These are phyloP conservation scores for Psilanteris sp. DNA, from an alignment of 1,140 invertebrate genomes.

Conservation along the genomic window DNA sequence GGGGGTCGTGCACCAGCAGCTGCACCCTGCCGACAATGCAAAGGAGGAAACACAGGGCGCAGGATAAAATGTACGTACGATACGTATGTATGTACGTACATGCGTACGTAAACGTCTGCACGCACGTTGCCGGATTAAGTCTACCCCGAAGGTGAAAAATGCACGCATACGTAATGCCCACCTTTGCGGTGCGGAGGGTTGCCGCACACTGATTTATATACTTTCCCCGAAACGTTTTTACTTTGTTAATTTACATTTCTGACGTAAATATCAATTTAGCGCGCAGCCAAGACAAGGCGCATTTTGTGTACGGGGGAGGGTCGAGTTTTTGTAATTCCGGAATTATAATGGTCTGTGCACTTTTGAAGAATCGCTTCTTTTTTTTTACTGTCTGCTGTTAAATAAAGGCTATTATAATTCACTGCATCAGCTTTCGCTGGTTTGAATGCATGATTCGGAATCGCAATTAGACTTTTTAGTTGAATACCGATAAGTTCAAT, in stretches of 20 bases:
- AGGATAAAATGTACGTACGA: constrained; percentile 31
- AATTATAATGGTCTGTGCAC: neutral
- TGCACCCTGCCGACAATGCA: constrained; percentile 76
- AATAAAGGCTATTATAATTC: too few species aligned
- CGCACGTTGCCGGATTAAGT: constrained; percentile 33
- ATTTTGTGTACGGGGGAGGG: neutral
- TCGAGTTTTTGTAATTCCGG: neutral
- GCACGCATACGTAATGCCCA: constrained; percentile 49
- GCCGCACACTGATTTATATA: constrained; percentile 46
- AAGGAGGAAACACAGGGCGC: constrained; percentile 54
- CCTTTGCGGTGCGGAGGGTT: constrained; percentile 32
- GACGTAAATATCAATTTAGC: neutral
- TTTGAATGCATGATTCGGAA: too few species aligned
- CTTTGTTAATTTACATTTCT: constrained; percentile 22
- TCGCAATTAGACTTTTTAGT: too few species aligned
- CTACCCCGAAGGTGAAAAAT: constrained; percentile 42
- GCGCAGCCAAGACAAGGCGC: neutral
- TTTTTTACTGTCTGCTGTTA: neutral
- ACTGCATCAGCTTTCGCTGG: too few species aligned
- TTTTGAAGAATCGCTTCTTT: neutral
- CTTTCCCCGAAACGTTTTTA: constrained; percentile 35
- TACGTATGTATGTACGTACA: constrained; percentile 15
- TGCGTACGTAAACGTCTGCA: constrained; percentile 16
- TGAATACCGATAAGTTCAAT: too few species aligned
- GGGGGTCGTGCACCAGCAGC: constrained; percentile 75